phyloP scores from a whole-genome alignment of 2,113 vertebrate species.

The Callorhinus ursinus region DNA sequence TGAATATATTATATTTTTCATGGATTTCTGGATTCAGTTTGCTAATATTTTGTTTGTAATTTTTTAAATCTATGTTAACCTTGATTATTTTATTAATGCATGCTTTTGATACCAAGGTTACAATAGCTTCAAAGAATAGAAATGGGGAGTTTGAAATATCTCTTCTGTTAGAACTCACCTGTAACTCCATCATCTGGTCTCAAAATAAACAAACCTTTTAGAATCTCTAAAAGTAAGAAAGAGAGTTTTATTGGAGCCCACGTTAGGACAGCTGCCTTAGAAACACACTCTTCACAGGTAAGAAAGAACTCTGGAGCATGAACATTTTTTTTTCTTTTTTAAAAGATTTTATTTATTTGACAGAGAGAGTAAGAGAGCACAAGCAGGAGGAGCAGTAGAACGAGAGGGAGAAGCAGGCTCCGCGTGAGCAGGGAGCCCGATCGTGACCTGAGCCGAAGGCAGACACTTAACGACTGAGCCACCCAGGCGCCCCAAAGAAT shows the following conservation, averaged over 20 bases:
- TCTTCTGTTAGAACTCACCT: background rate
- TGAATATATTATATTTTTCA: background rate
- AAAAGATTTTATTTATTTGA: too few species aligned
- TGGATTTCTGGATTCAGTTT: background rate
- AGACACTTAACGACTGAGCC: too few species aligned
- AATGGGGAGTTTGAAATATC: background rate
- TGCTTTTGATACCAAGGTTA: background rate
- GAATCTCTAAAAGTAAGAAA: background rate
- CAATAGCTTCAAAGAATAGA: background rate
- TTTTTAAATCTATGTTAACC: conserved; percentile 2
- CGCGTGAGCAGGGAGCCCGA: too few species aligned
- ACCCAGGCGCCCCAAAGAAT: background rate
- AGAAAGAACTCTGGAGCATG: background rate
- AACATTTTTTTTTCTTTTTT: background rate
- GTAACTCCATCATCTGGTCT: background rate
- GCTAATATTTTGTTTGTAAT: background rate
- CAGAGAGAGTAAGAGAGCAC: too few species aligned
- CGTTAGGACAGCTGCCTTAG: background rate
- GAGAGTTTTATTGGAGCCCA: background rate
- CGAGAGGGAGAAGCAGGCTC: too few species aligned
- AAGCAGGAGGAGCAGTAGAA: too few species aligned
- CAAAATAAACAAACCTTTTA: background rate
- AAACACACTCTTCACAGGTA: background rate
- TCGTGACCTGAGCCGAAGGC: too few species aligned
- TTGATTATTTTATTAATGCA: background rate